A percentile compares a stretch with the other conserved stretches of the same genome.
phyloP scores from a whole-genome alignment of 1,140 invertebrate species.

The Ephestia elutella region DNA sequence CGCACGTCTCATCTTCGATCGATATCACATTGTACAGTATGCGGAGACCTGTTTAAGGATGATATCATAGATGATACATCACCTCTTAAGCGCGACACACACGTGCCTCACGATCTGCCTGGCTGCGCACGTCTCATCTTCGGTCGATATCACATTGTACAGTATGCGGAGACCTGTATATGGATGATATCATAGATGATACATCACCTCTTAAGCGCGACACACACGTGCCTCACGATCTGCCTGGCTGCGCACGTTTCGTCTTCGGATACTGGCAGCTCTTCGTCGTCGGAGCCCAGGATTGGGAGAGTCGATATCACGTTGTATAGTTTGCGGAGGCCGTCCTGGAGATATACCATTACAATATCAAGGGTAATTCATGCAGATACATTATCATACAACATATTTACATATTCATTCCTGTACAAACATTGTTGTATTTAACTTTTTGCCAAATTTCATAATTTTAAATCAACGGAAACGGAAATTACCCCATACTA shows the following conservation, averaged over 20 bases:
- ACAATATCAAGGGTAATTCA: too few species aligned
- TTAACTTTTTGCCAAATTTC: too few species aligned
- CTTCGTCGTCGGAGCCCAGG: conserved; percentile 81
- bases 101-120: too few species aligned
- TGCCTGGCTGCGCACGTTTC: conserved; percentile 95
- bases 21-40: conserved; percentile 96
- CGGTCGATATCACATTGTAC: conserved; percentile 94
- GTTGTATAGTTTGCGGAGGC: conserved; percentile 93
- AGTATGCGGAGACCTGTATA: conserved; percentile 93
- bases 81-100: too few species aligned
- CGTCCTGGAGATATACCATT: conserved; percentile 77
- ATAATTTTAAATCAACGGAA: too few species aligned
- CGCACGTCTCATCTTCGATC: conserved; percentile 82
- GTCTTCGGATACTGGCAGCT: conserved; percentile 86
- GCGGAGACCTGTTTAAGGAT: too few species aligned
- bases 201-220: conserved; percentile 84
- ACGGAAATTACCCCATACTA: too few species aligned
- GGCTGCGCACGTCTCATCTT: conserved; percentile 76
- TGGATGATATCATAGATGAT: too few species aligned
- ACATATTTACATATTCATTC: too few species aligned
- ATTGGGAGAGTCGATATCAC: conserved; percentile 91
- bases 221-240: conserved; percentile 93
- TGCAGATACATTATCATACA: too few species aligned
- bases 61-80: too few species aligned
- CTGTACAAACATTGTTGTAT: too few species aligned